Percentiles rank a stretch among this genome's conserved stretches.
These are phyloP conservation scores for Nomada flava DNA, from an alignment of 2,888 invertebrate species.

Conservation along the genomic window DNA sequence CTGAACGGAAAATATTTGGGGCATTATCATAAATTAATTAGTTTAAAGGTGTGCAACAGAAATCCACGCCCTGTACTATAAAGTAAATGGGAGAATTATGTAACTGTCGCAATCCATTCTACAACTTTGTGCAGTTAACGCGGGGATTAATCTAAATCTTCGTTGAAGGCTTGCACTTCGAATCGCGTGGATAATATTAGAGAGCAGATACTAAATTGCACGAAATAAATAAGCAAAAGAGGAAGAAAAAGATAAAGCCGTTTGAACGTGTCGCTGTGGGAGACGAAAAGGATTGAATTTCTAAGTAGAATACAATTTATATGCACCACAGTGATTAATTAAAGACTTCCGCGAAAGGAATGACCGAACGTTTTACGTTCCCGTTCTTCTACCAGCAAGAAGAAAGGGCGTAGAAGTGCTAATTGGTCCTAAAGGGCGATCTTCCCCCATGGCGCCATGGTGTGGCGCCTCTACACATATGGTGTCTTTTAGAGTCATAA, in stretches of 20 bases:
- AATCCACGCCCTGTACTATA: slow-evolving; percentile 13
- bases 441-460: slow-evolving; percentile 74
- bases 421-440: slow-evolving; percentile 78
- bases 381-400: slow-evolving; percentile 20
- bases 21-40: slow-evolving; percentile 68
- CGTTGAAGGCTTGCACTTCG: slow-evolving; percentile 18
- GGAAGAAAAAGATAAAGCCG: neutral
- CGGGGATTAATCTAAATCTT: slow-evolving; percentile 45
- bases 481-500: slow-evolving; percentile 71
- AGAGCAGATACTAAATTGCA: slow-evolving; percentile 13
- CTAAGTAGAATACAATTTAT: neutral
- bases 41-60: slow-evolving; percentile 51
- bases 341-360: slow-evolving; percentile 48
- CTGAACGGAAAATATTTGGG: slow-evolving; percentile 55
- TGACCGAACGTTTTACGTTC: slow-evolving; percentile 3
- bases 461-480: slow-evolving; percentile 74
- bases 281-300: neutral
- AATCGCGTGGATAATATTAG: slow-evolving; percentile 62
- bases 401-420: slow-evolving; percentile 75
- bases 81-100: slow-evolving; percentile 57
- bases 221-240: neutral
- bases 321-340: slow-evolving; percentile 34
- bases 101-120: slow-evolving; percentile 46
- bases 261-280: neutral
- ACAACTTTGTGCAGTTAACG: slow-evolving; percentile 35